Conservation (phyloP, 2,797 vertebrate species). For the Salmo trutta region DNA sequence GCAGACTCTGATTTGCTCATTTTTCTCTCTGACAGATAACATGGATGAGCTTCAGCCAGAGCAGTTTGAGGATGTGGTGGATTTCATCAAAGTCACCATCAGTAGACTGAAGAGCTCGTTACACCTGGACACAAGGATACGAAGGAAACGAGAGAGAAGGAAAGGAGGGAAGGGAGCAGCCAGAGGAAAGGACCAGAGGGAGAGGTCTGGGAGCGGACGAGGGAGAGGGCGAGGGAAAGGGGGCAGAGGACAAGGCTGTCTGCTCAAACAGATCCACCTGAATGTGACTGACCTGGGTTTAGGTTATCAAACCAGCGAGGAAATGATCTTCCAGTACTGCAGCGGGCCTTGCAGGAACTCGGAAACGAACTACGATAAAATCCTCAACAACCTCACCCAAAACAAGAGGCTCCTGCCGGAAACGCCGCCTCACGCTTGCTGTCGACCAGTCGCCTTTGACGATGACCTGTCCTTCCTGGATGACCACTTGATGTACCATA, state of each 20-base stretch:
- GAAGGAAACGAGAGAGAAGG: neutral
- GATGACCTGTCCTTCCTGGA: slow-evolving; percentile 93
- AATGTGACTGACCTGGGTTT: slow-evolving; percentile 92
- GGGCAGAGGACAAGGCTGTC: slow-evolving; percentile 81
- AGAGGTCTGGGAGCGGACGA: slow-evolving; percentile 67
- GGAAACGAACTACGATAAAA: slow-evolving; percentile 92
- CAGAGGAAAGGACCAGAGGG: no score
- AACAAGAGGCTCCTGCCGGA: slow-evolving; percentile 82
- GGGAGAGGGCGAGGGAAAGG: slow-evolving; percentile 56
- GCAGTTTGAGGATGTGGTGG: slow-evolving; percentile 83
- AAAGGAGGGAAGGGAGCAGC: slow-evolving; percentile 21
- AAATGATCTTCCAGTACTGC: slow-evolving; percentile 93
- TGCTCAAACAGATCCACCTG: slow-evolving; percentile 88
- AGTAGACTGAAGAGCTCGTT: slow-evolving; percentile 84
- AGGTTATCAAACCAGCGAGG: slow-evolving; percentile 91
- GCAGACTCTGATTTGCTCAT: neutral
- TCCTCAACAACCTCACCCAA: slow-evolving; percentile 85
- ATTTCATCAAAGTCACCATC: slow-evolving; percentile 88
- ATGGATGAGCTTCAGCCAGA: slow-evolving; percentile 77
- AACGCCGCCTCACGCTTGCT: slow-evolving; percentile 76
- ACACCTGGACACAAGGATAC: slow-evolving; percentile 68
- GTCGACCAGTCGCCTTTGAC: slow-evolving; percentile 90
- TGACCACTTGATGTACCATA: slow-evolving; percentile 90
- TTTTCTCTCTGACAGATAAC: slow-evolving; percentile 70
- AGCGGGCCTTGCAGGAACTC: slow-evolving; percentile 89